phyloP scores from a whole-genome alignment of 1,140 invertebrate species.

The Matsumurasca onukii region DNA sequence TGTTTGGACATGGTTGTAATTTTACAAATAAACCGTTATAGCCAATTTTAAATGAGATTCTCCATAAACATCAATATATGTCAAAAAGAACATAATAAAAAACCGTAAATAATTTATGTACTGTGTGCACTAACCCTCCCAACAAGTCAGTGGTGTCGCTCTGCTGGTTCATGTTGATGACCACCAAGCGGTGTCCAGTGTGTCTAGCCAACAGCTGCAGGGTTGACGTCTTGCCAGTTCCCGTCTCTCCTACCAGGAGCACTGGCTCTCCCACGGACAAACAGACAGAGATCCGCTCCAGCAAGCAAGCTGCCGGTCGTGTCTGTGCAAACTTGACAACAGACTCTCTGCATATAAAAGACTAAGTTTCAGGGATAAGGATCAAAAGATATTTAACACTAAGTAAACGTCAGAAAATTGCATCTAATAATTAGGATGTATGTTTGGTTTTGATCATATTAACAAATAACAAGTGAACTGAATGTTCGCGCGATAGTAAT shows the following conservation, averaged over 20 bases:
- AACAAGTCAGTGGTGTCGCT: conserved; percentile 95
- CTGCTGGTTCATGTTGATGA: conserved; percentile 99
- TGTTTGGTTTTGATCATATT: too few relatives aligned
- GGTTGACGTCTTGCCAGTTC: conserved; percentile 97
- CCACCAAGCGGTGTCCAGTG: conserved; percentile 80
- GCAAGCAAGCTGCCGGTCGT: conserved; percentile 69
- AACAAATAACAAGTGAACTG: too few relatives aligned
- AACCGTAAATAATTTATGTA: too few relatives aligned
- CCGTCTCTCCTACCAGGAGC: conserved; percentile 96
- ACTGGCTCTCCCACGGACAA: conserved; percentile 86
- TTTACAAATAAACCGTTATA: too few relatives aligned
- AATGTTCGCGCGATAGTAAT: too few relatives aligned
- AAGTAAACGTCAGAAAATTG: too few relatives aligned
- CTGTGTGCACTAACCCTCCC: conserved; percentile 70
- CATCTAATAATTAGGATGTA: too few relatives aligned
- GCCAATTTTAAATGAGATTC: too few relatives aligned
- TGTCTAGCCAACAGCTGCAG: conserved; percentile 90
- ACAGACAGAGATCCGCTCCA: conserved; percentile 86
- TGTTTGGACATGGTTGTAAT: background rate
- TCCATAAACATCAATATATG: too few relatives aligned
- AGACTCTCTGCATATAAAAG: background rate
- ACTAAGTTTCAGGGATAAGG: too few relatives aligned
- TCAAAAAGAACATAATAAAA: too few relatives aligned
- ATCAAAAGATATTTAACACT: too few relatives aligned
- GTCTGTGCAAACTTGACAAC: conserved; percentile 75